Evolutionary conservation across 1,140 invertebrate species (phyloP).

Genomic region (Helicoverpa armigera): DNA sequence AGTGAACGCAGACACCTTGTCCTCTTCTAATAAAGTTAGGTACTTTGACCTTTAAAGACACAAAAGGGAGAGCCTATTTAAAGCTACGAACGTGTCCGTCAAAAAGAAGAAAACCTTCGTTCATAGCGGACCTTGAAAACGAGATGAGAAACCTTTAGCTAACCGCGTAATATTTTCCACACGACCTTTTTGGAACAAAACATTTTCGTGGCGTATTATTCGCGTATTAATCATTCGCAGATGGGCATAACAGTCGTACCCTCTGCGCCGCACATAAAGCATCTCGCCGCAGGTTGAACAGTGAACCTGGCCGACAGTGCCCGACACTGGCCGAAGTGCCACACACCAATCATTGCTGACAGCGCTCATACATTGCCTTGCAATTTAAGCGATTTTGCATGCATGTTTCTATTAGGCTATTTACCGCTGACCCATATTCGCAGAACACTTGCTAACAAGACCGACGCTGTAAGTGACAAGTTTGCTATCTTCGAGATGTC

Average conservation of each 20-base stretch:
- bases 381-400: conserved; percentile 45
- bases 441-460: conserved; percentile 15
- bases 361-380: conserved; percentile 23
- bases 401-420: conserved; percentile 40
- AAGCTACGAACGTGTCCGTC: background rate
- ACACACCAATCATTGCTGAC: conserved; percentile 36
- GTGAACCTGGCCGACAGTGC: background rate
- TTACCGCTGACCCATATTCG: conserved; percentile 44
- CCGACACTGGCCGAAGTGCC: conserved; percentile 9
- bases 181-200: conserved; percentile 32
- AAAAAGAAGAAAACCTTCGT: background rate
- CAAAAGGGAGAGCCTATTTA: background rate
- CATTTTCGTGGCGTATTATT: conserved; percentile 28
- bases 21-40: background rate
- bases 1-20: background rate
- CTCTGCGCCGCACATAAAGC: background rate
- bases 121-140: conserved; percentile 13
- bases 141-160: conserved; percentile 8
- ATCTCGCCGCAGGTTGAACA: conserved; percentile 36
- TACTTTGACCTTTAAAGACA: conserved; percentile 18
- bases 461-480: conserved; percentile 11
- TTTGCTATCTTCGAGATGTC: background rate
- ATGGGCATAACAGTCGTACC: conserved; percentile 12
- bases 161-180: conserved; percentile 14
- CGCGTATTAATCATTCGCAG: conserved; percentile 32